Evolutionary conservation across 23 tunicate species (phyloP).

Genomic region (Corella eumyota): DNA sequence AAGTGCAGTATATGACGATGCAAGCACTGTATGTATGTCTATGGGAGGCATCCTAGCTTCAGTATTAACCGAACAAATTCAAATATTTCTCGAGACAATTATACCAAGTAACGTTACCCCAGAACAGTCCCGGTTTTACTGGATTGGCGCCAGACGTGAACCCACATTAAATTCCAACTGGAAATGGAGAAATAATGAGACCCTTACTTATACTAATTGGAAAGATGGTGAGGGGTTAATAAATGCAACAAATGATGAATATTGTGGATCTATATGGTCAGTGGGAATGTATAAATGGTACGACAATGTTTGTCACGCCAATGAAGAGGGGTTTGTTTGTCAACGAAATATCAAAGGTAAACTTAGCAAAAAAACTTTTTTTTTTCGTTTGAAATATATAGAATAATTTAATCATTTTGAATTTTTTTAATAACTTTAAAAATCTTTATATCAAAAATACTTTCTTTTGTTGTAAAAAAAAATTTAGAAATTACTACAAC

Average conservation of each 20-base stretch:
- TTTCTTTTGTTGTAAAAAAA: too few species aligned
- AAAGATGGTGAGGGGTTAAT: too few species aligned
- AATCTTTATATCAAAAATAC: too few species aligned
- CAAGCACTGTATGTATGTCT: too few species aligned
- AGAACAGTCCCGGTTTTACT: not conserved
- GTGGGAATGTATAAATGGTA: not conserved
- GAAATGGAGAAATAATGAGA: slow-evolving; percentile 1
- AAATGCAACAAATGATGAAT: slow-evolving; percentile 4
- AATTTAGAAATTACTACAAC: not conserved
- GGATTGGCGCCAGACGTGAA: slow-evolving; percentile 11
- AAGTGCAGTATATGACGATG: too few species aligned
- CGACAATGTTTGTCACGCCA: not conserved
- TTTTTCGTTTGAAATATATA: too few species aligned
- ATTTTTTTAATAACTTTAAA: too few species aligned
- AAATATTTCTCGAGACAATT: not conserved
- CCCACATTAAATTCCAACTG: slow-evolving; percentile 2
- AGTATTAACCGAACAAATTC: slow-evolving; percentile 1
- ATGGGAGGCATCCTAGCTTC: slow-evolving; percentile 5
- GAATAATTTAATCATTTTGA: too few species aligned
- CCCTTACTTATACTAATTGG: slow-evolving; percentile 8
- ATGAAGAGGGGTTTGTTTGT: slow-evolving; percentile 5
- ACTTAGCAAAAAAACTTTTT: too few species aligned
- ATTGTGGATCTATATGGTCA: slow-evolving; percentile 11
- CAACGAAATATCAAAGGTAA: slow-evolving; percentile 2
- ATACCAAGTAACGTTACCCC: not conserved